phyloP scores from a whole-genome alignment of 1,140 invertebrate species.

The Bombus fervidus region DNA sequence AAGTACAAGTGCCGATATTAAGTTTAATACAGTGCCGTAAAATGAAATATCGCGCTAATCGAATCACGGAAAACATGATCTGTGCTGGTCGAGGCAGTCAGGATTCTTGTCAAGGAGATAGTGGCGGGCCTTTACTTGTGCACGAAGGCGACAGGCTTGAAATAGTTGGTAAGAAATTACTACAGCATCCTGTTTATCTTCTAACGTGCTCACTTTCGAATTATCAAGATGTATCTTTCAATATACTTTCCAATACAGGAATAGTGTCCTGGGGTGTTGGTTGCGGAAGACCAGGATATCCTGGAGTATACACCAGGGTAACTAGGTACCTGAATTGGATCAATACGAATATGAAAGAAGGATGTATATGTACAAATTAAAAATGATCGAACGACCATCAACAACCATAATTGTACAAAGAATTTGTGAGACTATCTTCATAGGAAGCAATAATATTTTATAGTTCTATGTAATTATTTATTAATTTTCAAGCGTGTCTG shows the following conservation, averaged over 20 bases:
- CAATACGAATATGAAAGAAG: slow-evolving; percentile 83
- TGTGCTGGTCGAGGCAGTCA: slow-evolving; percentile 90
- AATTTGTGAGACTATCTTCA: background rate
- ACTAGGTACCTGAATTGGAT: slow-evolving; percentile 88
- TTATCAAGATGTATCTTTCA: background rate
- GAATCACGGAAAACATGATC: slow-evolving; percentile 92
- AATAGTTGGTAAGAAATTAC: slow-evolving; percentile 85
- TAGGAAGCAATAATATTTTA: background rate
- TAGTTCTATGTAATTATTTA: background rate
- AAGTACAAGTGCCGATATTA: slow-evolving; percentile 92
- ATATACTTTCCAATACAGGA: slow-evolving; percentile 54
- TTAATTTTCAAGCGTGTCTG: background rate
- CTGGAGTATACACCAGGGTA: slow-evolving; percentile 89
- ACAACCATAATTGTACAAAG: background rate
- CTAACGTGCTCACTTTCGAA: background rate
- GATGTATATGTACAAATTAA: slow-evolving; percentile 83
- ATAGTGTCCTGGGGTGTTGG: slow-evolving; percentile 87
- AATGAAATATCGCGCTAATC: slow-evolving; percentile 90
- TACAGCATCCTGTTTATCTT: background rate
- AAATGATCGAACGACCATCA: background rate
- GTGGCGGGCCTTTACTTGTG: slow-evolving; percentile 90
- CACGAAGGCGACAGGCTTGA: slow-evolving; percentile 88
- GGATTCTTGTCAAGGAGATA: slow-evolving; percentile 93
- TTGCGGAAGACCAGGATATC: slow-evolving; percentile 85
- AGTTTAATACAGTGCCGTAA: slow-evolving; percentile 89